A percentile compares a stretch with the other conserved stretches of the same genome.
Conservation (phyloP, 2,113 vertebrate genomes). For the Oxygymnocypris stewartii region DNA sequence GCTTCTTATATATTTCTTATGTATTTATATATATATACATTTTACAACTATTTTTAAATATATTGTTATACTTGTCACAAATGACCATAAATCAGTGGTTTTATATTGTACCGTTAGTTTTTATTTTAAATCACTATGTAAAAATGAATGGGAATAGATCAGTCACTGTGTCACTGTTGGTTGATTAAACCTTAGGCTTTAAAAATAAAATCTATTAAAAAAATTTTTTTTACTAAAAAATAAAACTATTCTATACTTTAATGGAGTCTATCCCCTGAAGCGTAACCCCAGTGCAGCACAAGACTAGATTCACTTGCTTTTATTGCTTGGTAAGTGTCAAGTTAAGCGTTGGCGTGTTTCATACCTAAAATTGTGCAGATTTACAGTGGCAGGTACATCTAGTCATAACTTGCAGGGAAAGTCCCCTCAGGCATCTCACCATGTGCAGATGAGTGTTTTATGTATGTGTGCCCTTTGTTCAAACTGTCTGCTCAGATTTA, state of each 20-base stretch:
- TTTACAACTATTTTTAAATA: not conserved
- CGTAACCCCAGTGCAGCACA: not conserved
- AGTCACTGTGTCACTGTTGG: too few species aligned
- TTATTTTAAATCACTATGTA: too few species aligned
- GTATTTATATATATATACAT: not conserved
- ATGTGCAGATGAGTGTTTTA: constrained; percentile 4
- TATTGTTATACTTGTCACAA: not conserved
- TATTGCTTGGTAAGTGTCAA: constrained; percentile 81
- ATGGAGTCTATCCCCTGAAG: not conserved
- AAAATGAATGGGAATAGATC: too few species aligned
- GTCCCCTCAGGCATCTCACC: constrained; percentile 35
- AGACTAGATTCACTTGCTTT: not conserved
- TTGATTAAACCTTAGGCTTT: too few species aligned
- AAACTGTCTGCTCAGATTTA: constrained; percentile 44
- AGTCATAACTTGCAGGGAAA: constrained; percentile 56
- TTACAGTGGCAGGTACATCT: constrained; percentile 40
- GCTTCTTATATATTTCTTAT: not conserved
- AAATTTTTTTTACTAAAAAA: too few species aligned
- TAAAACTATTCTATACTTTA: too few species aligned
- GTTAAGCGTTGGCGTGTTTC: constrained; percentile 84
- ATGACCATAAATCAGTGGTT: not conserved
- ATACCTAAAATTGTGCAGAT: constrained; percentile 87
- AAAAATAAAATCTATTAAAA: too few species aligned
- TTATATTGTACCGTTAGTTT: not conserved
- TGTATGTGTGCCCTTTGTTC: constrained; percentile 47